Conservation (phyloP, 2,113 vertebrate genomes). For the Podarcis raffonei region DNA sequence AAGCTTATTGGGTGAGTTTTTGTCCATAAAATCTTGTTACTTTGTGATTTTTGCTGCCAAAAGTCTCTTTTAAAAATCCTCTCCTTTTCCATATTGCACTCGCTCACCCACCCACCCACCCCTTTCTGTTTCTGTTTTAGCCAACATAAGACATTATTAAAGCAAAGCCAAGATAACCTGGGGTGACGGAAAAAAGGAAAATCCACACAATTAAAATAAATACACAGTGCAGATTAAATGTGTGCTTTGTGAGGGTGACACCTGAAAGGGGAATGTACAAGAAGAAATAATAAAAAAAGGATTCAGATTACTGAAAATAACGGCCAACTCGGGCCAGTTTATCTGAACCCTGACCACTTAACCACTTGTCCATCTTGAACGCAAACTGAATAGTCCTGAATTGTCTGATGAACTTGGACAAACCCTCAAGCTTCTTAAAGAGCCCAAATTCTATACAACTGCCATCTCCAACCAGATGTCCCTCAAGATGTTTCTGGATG, state of each 20-base stretch:
- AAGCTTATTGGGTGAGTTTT: slow-evolving; percentile 19
- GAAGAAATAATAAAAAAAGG: neutral
- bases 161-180: slow-evolving; percentile 43
- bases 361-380: slow-evolving; percentile 1
- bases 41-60: slow-evolving; percentile 36
- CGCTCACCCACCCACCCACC: too few relatives aligned
- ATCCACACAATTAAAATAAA: slow-evolving; percentile 29
- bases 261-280: slow-evolving; percentile 4
- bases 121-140: neutral
- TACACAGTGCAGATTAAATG: slow-evolving; percentile 11
- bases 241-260: slow-evolving; percentile 13
- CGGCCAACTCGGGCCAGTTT: neutral
- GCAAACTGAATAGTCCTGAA: neutral
- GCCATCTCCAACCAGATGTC: too few relatives aligned
- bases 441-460: too few relatives aligned
- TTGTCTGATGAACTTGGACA: neutral
- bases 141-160: slow-evolving; percentile 19
- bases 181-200: slow-evolving; percentile 15
- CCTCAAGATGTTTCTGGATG: too few relatives aligned
- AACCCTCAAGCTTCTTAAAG: neutral
- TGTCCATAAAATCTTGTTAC: slow-evolving; percentile 9
- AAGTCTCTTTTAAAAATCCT: slow-evolving; percentile 30
- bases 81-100: neutral
- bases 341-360: neutral
- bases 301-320: slow-evolving; percentile 1